Base-by-base conservation (phyloP, 2,888 invertebrate species). In the Apomyelois bistriatella region DNA sequence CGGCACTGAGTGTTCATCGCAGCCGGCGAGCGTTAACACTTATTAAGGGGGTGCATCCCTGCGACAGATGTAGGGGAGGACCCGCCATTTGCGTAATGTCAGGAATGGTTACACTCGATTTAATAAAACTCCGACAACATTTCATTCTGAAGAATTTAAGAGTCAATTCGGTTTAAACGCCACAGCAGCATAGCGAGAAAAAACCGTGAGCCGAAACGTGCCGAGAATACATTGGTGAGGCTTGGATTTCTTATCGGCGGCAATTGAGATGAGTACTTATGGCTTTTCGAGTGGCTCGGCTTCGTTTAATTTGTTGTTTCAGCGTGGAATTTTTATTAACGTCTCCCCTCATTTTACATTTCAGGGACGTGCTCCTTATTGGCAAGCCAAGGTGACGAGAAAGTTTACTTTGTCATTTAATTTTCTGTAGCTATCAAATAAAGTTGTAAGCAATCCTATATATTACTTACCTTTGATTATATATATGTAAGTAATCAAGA, bases 201-300 rank as follows among this genome's bases (percentile, higher is more conserved):
- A 88, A 89, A 86, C 84, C 85, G 85, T 86, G 79, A 81, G 85
- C 85, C 85, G 81, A 82, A 85, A 90, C 90, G 90, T 90, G 90
- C 87, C 73, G 70, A 72, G 89, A 89, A 89, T 90, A 89, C 89
- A 87, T 88, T 79, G 85, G 75, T 72, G 74, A 73, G 82, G 86
- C 88, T 90, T 88, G 88, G 90, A 90, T 90, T 90, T 88, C 90
- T 89, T 89, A 89, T 89, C 87, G 89, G 87, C 73, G 80, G 89
- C 89, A 87, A 89, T 89, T 87, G 89, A 89, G 90, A 89, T 89
- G 89, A 89, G 89, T 85, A 89, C 89, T 90, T 89, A 90, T 90
- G 90, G 89, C 86, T 89, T 88, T 87, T 87, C 89, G 85, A 90
- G 88, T 88, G 85, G 88, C 87, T 89, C 89, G 80, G 85, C 86